Evolutionary conservation across 2,888 invertebrate genomes (phyloP).

Genomic region (Drosophila diplacantha): DNA sequence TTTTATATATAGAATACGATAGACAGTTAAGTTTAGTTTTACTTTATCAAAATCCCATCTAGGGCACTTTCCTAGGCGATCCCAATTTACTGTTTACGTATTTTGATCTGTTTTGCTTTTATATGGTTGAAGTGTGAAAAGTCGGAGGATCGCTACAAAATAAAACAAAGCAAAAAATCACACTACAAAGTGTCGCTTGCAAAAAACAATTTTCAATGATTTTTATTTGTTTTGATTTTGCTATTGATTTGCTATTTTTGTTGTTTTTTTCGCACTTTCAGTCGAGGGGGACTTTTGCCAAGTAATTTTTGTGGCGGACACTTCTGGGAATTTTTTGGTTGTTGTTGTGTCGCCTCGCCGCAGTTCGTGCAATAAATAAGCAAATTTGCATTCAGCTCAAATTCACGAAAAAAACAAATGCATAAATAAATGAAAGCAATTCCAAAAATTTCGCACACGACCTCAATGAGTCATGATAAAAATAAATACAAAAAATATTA

Average conservation of each 20-base stretch:
- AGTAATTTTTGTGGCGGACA: constrained; percentile 39
- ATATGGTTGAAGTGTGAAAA: constrained; percentile 6
- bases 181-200: constrained; percentile 18
- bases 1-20: too few species aligned
- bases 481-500: constrained; percentile 9
- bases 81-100: neutral
- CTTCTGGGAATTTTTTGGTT: constrained; percentile 59
- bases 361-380: constrained; percentile 61
- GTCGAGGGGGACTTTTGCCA: constrained; percentile 37
- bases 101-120: constrained; percentile 6
- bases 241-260: neutral
- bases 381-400: constrained; percentile 63
- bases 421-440: constrained; percentile 71
- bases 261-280: constrained; percentile 11
- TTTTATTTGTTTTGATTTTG: constrained; percentile 20
- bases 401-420: constrained; percentile 62
- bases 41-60: too few species aligned
- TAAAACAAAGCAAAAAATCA: neutral
- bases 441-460: constrained; percentile 70
- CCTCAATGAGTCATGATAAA: constrained; percentile 61
- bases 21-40: too few species aligned
- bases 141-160: neutral
- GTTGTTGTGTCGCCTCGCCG: constrained; percentile 30
- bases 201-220: constrained; percentile 19
- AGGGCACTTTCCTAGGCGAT: neutral